Evolutionary conservation across 2,888 invertebrate species (phyloP).

Genomic region (Ophion costatus): DNA sequence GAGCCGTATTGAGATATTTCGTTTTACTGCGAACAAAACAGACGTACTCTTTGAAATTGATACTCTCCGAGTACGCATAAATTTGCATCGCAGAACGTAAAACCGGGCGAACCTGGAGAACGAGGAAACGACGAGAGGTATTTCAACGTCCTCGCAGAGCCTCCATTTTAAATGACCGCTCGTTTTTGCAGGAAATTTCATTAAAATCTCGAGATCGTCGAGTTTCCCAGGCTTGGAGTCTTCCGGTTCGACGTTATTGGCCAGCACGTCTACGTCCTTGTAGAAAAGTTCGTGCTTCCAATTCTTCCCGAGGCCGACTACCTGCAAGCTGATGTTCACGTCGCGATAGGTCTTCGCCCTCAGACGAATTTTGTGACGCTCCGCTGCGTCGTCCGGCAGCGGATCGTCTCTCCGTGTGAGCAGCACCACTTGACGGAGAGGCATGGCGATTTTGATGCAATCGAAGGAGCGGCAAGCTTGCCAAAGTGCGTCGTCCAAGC

Average conservation of each 20-base stretch:
- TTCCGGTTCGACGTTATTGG: conserved; percentile 58
- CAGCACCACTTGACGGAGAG: conserved; percentile 66
- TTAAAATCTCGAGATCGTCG: conserved; percentile 67
- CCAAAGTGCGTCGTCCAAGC: conserved; percentile 71
- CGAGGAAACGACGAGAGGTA: conserved; percentile 63
- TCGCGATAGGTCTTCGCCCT: conserved; percentile 58
- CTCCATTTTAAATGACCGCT: conserved; percentile 67
- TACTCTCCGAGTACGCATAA: no score
- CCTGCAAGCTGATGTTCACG: conserved; percentile 58
- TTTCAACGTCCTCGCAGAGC: conserved; percentile 58
- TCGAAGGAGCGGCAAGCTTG: conserved; percentile 63
- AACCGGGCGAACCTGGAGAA: conserved; percentile 61
- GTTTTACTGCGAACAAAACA: conserved; percentile 62
- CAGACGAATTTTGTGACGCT: conserved; percentile 68
- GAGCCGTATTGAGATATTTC: conserved; percentile 61
- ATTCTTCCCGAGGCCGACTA: conserved; percentile 66
- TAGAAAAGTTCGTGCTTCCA: conserved; percentile 71
- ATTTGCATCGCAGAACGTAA: neutral
- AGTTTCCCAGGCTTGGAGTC: conserved; percentile 65
- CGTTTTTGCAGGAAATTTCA: conserved; percentile 69
- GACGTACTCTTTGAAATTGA: neutral
- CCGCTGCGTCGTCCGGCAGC: conserved; percentile 39
- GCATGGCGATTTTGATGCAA: conserved; percentile 65
- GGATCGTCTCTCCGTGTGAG: conserved; percentile 70
- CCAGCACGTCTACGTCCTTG: conserved; percentile 72